Percentiles rank a stretch among this genome's conserved stretches.
phyloP scores from a whole-genome alignment of 1,140 invertebrate genomes.

The Penaeus vannamei region DNA sequence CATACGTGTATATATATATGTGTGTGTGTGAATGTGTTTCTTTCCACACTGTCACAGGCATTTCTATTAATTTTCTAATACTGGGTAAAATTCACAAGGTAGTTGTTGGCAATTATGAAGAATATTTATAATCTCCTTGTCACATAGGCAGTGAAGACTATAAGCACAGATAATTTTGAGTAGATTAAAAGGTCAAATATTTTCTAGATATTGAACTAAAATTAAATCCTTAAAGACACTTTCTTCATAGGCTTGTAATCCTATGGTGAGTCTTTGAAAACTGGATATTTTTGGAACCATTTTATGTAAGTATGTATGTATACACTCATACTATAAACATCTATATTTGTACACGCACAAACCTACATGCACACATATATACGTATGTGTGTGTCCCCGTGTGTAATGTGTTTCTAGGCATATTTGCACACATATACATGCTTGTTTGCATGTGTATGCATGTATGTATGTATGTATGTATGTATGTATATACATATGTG shows the following conservation, averaged over 20 bases:
- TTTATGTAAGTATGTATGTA: too few relatives aligned
- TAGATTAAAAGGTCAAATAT: too few relatives aligned
- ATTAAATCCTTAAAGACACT: too few relatives aligned
- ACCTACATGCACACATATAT: constrained; percentile 24
- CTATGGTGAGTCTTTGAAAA: too few relatives aligned
- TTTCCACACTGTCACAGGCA: not conserved
- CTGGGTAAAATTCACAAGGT: too few relatives aligned
- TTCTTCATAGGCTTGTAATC: too few relatives aligned
- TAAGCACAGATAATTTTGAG: too few relatives aligned
- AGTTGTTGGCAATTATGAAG: too few relatives aligned
- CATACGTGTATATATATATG: not conserved
- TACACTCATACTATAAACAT: constrained; percentile 3
- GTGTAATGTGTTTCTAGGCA: constrained; percentile 1
- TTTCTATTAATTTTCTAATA: too few relatives aligned
- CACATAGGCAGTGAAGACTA: too few relatives aligned
- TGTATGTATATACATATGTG: not conserved
- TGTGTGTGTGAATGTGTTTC: not conserved
- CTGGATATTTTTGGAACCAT: not conserved
- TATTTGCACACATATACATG: not conserved
- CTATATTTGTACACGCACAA: constrained; percentile 9
- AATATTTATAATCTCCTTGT: too few relatives aligned
- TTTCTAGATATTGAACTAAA: too few relatives aligned
- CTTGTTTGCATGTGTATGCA: constrained; percentile 3
- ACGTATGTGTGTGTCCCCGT: constrained; percentile 7
- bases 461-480: not conserved